Evolutionary conservation across 2,113 vertebrate species (phyloP), one percentile per base, ranked within the genome.

Genomic region (Corvus moneduloides): DNA sequence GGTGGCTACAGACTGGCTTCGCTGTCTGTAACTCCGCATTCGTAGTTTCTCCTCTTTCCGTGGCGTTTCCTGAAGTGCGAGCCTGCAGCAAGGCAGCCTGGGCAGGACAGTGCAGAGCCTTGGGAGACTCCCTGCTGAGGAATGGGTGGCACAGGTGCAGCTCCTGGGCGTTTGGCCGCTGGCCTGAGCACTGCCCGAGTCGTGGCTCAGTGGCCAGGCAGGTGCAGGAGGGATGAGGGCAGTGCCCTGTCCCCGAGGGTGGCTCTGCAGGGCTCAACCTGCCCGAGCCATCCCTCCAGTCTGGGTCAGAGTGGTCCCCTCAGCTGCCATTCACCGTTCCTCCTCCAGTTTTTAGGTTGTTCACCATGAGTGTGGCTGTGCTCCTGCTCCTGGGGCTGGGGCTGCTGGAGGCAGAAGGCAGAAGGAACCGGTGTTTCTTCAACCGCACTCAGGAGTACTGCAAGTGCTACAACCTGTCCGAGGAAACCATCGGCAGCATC

Each of bases 381-480:
- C 43, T 97, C 6, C 54, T 97, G 39, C 52, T 97, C 16, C 77
- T 96, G 77, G 54, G 41, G 23, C 79, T 96, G 90, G 82, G 89
- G 49, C 55, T 96, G 73, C 10, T 30, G 55, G 64, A 22, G 44
- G 78, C 59, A 22, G 77, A 94, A 32, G 82, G 94, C 55, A 85
- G 79, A 43, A 43, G 49, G 4, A 37, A 63, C 72, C 69, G 75
- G 1, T 98, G 97, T 37, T 77, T 51, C 69, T 95, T 97, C 55
- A 89, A 72, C n/a, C 81, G 79, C 56, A 48, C 82, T 6, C 26
- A 85, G 67, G 69, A 90, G 19, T 80, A 21, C 49, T 98, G 98
- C 32, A n/a, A 69, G 69, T 98, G 98, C 96, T 97, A 97, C 80
- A 96, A 75, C 73, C 93, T 97, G 22, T 73, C 90, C 1, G 27